Conservation (phyloP, 2,888 invertebrate genomes). For the Aphodius sticticus region DNA sequence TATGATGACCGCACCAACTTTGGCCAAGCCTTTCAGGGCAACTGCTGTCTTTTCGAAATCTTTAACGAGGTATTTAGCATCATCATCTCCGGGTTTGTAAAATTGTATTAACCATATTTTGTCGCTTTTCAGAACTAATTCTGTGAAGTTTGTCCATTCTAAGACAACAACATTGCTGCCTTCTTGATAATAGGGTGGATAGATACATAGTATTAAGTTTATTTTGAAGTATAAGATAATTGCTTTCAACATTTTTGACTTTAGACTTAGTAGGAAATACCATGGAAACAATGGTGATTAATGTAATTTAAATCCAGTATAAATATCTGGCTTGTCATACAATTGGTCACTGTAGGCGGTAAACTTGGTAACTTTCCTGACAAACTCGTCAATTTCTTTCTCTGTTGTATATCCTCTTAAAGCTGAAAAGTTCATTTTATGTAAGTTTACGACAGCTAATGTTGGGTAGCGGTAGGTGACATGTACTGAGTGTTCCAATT, state of each 20-base stretch:
- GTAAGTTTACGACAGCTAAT: conserved; percentile 14
- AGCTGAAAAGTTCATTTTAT: background rate
- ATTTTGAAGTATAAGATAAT: background rate
- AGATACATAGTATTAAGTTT: background rate
- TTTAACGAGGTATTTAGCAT: background rate
- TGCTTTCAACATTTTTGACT: conserved; percentile 9
- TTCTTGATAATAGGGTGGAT: background rate
- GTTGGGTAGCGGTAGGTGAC: background rate
- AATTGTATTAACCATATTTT: conserved; percentile 13
- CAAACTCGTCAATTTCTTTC: conserved; percentile 7
- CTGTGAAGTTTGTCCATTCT: conserved; percentile 16
- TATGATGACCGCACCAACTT: conserved; percentile 13
- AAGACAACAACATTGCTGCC: conserved; percentile 7
- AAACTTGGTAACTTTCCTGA: background rate
- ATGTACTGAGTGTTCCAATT: conserved; percentile 7
- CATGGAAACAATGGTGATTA: background rate
- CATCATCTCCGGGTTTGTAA: conserved; percentile 5
- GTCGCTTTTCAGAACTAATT: conserved; percentile 7
- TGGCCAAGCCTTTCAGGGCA: conserved; percentile 16
- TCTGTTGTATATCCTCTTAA: conserved; percentile 4
- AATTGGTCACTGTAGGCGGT: background rate
- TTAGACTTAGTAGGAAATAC: background rate
- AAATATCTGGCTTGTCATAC: background rate
- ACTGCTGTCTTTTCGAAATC: conserved; percentile 15
- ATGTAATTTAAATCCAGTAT: background rate